Evolutionary conservation across 1,140 invertebrate species (phyloP).

Genomic region (Micrasema longulum): DNA sequence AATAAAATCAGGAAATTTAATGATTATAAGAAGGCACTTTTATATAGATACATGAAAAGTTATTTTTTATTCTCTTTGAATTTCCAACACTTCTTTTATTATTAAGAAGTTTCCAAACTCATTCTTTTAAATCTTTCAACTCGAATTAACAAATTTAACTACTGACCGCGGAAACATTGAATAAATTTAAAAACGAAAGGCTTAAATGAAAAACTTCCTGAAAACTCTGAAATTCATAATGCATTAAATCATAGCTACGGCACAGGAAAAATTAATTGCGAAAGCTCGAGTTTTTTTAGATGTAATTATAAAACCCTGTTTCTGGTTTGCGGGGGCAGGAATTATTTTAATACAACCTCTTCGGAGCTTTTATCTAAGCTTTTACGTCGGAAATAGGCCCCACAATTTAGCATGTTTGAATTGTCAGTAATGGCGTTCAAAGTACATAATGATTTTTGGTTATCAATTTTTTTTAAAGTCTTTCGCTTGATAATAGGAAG

Average conservation of each 20-base stretch:
- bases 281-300: conserved; percentile 7
- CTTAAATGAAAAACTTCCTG: conserved; percentile 1
- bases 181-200: neutral
- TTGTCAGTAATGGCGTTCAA: conserved; percentile 9
- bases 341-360: conserved; percentile 23
- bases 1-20: too few relatives aligned
- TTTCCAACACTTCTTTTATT: too few relatives aligned
- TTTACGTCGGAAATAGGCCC: conserved; percentile 18
- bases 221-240: conserved; percentile 13
- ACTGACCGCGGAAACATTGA: neutral
- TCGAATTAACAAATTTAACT: too few relatives aligned
- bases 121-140: too few relatives aligned
- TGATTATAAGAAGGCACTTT: too few relatives aligned
- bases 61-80: too few relatives aligned
- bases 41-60: too few relatives aligned
- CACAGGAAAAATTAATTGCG: conserved; percentile 7
- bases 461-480: too few relatives aligned
- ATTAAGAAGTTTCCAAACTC: too few relatives aligned
- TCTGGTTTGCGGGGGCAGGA: neutral
- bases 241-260: conserved; percentile 13
- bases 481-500: too few relatives aligned
- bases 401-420: neutral
- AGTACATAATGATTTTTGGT: conserved; percentile 35
- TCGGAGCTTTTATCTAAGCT: neutral
- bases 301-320: conserved; percentile 8